These are phyloP conservation scores for Pluvianellus socialis DNA, from an alignment of 2,113 vertebrate species.

Conservation along the genomic window DNA sequence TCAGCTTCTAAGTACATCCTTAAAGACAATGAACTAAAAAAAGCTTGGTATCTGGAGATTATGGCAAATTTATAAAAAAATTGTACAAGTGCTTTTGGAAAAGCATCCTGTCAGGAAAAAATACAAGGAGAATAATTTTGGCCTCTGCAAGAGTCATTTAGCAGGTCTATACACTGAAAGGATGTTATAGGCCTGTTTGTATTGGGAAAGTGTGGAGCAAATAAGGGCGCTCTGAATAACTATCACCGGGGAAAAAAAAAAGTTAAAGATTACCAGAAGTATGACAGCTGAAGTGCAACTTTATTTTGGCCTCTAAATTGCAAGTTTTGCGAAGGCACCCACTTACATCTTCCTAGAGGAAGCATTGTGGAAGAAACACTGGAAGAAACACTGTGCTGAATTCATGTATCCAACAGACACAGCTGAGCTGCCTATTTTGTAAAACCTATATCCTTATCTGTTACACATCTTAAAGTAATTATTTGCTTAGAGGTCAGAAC, in stretches of 20 bases:
- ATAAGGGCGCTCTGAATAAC: background rate
- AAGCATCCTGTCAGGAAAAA: background rate
- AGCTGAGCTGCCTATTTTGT: background rate
- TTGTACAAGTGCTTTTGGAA: background rate
- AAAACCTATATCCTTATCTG: background rate
- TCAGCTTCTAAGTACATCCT: background rate
- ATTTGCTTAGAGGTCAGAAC: background rate
- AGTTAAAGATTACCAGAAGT: background rate
- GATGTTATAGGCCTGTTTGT: background rate
- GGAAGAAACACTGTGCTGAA: background rate
- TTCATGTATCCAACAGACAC: background rate
- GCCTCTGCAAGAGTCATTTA: background rate
- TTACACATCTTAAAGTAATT: background rate
- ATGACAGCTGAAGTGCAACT: background rate
- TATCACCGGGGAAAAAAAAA: background rate
- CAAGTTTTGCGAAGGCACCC: background rate
- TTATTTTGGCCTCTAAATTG: background rate
- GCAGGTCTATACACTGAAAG: background rate
- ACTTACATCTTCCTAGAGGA: background rate
- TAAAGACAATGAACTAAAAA: background rate
- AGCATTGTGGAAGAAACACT: background rate
- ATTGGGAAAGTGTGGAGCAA: background rate
- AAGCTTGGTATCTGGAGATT: background rate
- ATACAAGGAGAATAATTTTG: background rate
- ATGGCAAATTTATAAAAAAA: background rate